These are phyloP conservation scores for Opisthograptis luteolata DNA, from an alignment of 2,888 invertebrate genomes.

Conservation along the genomic window DNA sequence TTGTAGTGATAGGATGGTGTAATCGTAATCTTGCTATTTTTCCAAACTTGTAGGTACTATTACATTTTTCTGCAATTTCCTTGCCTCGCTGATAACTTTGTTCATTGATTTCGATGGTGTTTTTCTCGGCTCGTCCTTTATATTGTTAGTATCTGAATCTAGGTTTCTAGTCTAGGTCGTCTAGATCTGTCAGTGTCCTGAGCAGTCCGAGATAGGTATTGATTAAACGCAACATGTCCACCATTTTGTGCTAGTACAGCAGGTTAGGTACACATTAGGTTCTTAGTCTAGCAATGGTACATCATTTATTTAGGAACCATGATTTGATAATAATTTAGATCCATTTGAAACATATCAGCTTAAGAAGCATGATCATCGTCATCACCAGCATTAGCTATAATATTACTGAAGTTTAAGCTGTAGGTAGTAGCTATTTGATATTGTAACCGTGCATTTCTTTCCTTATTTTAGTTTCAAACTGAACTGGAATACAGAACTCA, in stretches of 20 bases:
- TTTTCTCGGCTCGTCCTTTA: neutral
- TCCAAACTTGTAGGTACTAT: constrained; percentile 2
- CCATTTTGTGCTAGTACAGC: constrained; percentile 53
- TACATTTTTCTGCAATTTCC: no score
- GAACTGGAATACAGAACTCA: no score
- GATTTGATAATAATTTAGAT: no score
- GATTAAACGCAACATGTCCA: constrained; percentile 45
- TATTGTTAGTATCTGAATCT: neutral
- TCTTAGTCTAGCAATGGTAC: no score
- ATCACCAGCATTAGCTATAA: no score
- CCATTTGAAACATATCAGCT: no score
- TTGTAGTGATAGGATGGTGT: neutral
- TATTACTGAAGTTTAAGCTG: no score
- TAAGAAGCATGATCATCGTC: no score
- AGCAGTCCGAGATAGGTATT: constrained; percentile 31
- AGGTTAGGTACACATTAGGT: no score
- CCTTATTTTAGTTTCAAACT: neutral
- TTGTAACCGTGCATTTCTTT: no score
- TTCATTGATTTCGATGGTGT: neutral
- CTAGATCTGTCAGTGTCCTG: constrained; percentile 29
- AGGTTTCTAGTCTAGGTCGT: constrained; percentile 7
- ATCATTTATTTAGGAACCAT: no score
- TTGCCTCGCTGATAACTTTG: neutral
- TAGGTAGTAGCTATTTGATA: no score
- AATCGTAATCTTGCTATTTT: neutral